These are phyloP conservation scores for Tenthredo distinguenda DNA, from an alignment of 2,888 invertebrate species.

Conservation along the genomic window DNA sequence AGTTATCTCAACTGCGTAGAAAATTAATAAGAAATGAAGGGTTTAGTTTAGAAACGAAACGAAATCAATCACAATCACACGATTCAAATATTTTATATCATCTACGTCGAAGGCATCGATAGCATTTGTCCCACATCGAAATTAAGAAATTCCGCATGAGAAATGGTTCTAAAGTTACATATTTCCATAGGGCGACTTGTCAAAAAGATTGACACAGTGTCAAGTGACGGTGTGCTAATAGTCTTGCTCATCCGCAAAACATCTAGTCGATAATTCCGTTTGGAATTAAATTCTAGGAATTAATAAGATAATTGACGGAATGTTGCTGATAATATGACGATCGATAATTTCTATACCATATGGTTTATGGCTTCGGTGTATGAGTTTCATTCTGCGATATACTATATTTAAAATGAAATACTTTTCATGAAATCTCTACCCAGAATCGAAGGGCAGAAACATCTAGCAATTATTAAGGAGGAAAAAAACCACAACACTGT, in stretches of 20 bases:
- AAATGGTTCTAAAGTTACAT: neutral
- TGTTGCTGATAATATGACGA: neutral
- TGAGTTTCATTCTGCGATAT: neutral
- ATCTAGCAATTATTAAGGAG: neutral
- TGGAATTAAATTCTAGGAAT: neutral
- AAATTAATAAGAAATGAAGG: neutral
- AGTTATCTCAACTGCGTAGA: neutral
- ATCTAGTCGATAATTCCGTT: neutral
- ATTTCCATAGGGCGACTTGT: neutral
- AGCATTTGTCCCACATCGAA: neutral
- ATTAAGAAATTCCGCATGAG: neutral
- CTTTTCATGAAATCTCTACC: neutral
- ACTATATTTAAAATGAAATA: neutral
- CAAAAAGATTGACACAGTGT: neutral
- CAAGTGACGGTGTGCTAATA: conserved; percentile 7
- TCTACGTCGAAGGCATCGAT: neutral
- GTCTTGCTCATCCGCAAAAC: conserved; percentile 3
- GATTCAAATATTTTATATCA: neutral
- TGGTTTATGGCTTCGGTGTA: neutral
- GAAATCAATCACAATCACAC: neutral
- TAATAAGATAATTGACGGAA: neutral
- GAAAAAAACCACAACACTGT: neutral
- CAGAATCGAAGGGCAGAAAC: neutral
- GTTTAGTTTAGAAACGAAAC: neutral
- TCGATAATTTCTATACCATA: neutral